Evolutionary conservation across 2,113 vertebrate species (phyloP).

Genomic region (Picathartes gymnocephalus): DNA sequence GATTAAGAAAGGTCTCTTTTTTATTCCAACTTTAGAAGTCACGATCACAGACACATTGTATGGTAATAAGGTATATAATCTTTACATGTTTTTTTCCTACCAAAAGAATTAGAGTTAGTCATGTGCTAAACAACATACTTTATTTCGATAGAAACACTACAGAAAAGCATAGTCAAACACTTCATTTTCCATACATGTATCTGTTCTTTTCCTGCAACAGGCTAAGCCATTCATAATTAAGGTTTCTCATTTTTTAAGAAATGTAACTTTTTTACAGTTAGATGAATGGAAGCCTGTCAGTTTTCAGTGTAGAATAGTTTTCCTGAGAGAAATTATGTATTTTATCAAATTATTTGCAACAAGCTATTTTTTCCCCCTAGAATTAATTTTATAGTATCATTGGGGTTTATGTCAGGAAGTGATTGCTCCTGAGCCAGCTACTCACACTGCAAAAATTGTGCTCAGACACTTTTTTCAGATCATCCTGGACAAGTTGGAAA

Average conservation of each 20-base stretch:
- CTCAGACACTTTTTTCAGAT: background rate
- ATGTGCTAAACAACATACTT: background rate
- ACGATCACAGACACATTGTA: background rate
- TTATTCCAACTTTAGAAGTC: background rate
- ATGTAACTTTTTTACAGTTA: background rate
- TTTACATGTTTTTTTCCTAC: background rate
- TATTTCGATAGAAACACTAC: background rate
- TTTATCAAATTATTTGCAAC: background rate
- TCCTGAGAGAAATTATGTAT: background rate
- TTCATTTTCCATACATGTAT: background rate
- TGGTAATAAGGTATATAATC: background rate
- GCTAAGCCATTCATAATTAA: background rate
- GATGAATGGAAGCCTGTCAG: background rate
- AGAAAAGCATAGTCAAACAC: background rate
- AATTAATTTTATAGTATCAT: background rate
- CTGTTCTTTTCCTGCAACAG: background rate
- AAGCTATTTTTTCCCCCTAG: background rate
- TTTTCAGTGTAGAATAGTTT: background rate
- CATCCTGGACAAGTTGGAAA: background rate
- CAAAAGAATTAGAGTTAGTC: background rate
- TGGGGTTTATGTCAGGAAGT: background rate
- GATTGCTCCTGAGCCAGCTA: background rate
- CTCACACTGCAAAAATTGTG: background rate
- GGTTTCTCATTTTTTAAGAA: background rate
- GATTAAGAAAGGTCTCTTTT: conserved; percentile 18